Evolutionary conservation across 1,140 invertebrate genomes (phyloP), one percentile per base, ranked within the genome.

Genomic region (Rhopalosiphum padi): DNA sequence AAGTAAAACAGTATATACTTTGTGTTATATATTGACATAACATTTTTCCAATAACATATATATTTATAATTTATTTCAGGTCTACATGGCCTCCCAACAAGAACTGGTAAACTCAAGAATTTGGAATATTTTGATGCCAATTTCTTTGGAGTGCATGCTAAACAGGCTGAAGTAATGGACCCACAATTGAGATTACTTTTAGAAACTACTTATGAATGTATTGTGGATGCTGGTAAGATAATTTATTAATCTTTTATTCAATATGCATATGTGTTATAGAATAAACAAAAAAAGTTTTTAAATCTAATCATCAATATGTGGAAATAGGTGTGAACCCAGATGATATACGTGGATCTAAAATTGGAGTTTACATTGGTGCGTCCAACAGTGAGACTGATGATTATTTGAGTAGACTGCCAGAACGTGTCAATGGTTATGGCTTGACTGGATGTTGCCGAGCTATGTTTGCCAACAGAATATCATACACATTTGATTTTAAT

Each of bases 381-480:
- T 98, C 98, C 93, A 96, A 96, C 37, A 98, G 97, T 68, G 98
- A 99, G 95, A 97, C 97, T 8, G 97, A 98, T 94, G 98, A 99
- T 95, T 97, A 96, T 94, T 98, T 97, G 97, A 97, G 96, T 30
- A 94, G 94, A 37, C 96, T 98, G 95, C 96, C 96, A 1, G 97
- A 98, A 83, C 96, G 96, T 94, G 96, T 98, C 3, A 98, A 97
- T 95, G 99, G 99, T 92, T 99, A 99, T 95, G 98, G 97, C 55
- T 96, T 99, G 94, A 99, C 98, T 7, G 99, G 99, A 43, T 99
- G 98, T 95, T 97, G 97, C 91, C 96, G 98, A 82, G 98, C 98
- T 48, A 99, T 99, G 99, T 99, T 99, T 95, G 97, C 98, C 77
- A 99, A 99, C 95, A 97, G 99, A 95, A 96, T 99, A 60, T 99